Conservation (phyloP, 2,113 vertebrate species). For the Ceyx cyanopectus region DNA sequence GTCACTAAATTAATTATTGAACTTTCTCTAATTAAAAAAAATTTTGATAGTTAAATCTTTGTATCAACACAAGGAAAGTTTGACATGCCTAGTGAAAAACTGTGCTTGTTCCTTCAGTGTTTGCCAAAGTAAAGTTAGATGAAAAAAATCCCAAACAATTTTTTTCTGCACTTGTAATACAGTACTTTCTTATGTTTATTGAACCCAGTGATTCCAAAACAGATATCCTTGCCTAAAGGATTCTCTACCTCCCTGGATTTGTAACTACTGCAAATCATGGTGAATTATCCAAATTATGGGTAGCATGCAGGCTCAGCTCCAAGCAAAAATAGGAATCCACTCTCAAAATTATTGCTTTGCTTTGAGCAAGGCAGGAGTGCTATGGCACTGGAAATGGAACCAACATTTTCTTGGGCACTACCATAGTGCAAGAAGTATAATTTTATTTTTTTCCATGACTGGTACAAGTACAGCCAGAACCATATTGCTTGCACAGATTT, state of each 20-base stretch:
- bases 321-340: not conserved
- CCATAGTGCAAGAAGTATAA: not conserved
- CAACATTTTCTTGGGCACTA: not conserved
- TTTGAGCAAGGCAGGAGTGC: not conserved
- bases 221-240: not conserved
- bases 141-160: not conserved
- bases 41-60: not conserved
- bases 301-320: not conserved
- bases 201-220: fast-evolving
- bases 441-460: not conserved
- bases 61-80: not conserved
- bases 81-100: not conserved
- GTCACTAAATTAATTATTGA: constrained; percentile 44
- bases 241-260: not conserved
- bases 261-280: not conserved
- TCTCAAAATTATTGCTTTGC: not conserved
- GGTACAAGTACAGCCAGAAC: not conserved
- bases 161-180: not conserved
- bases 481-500: not conserved
- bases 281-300: not conserved
- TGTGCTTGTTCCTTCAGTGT: not conserved
- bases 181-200: not conserved
- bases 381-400: not conserved
- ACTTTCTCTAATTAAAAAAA: constrained; percentile 44
- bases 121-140: not conserved